phyloP scores from a whole-genome alignment of 2,113 vertebrate genomes.

The Hoplias malabaricus region DNA sequence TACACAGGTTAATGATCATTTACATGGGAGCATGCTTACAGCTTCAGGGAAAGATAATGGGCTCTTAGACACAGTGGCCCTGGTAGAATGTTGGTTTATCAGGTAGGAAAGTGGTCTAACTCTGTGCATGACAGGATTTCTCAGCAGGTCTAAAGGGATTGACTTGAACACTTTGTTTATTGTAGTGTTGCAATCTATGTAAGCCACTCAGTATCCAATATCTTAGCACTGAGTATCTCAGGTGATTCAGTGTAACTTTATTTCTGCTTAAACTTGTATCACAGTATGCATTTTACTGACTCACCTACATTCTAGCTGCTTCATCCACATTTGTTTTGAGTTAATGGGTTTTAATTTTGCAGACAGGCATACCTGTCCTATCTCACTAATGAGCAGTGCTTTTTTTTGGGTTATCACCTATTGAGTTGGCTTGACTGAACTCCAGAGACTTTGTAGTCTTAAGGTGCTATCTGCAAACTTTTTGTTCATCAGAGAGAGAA shows the following conservation, averaged over 20 bases:
- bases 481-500: neutral
- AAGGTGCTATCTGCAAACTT: neutral
- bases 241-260: slow-evolving; percentile 27
- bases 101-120: neutral
- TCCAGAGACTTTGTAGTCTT: neutral
- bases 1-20: neutral
- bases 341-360: neutral
- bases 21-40: neutral
- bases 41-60: neutral
- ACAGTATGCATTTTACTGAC: neutral
- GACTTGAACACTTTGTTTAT: slow-evolving; percentile 18
- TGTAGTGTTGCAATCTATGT: slow-evolving; percentile 23
- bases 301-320: neutral
- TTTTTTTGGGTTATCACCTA: neutral
- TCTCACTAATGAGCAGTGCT: neutral
- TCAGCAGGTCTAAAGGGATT: slow-evolving; percentile 23
- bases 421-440: neutral
- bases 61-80: neutral
- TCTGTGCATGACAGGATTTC: slow-evolving; percentile 16
- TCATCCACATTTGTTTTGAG: neutral
- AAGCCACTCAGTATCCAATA: neutral
- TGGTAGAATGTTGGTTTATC: neutral
- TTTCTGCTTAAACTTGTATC: slow-evolving; percentile 25
- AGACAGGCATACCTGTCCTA: neutral
- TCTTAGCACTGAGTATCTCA: slow-evolving; percentile 25